phyloP scores from a whole-genome alignment of 2,113 vertebrate species.

The Morphnarchus princeps region DNA sequence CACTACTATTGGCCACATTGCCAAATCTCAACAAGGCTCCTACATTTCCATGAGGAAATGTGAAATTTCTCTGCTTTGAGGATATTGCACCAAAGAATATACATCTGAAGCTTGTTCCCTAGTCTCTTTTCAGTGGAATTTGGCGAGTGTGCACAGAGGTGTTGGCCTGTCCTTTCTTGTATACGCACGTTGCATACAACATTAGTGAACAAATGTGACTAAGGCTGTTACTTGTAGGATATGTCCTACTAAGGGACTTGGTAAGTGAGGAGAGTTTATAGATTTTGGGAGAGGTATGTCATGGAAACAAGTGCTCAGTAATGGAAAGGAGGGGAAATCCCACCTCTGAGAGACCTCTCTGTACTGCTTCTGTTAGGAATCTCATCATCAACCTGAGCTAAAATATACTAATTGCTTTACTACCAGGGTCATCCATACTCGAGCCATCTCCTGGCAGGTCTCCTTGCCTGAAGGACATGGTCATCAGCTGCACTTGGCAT shows the following conservation, averaged over 20 bases:
- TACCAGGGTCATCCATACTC: background rate
- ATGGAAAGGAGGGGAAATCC: background rate
- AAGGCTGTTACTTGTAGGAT: background rate
- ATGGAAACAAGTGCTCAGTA: background rate
- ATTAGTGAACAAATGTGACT: background rate
- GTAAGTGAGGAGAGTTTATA: background rate
- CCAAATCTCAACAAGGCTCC: background rate
- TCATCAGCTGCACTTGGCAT: background rate
- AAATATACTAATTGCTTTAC: background rate
- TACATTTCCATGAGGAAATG: background rate
- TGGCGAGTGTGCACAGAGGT: background rate
- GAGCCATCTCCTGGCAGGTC: background rate
- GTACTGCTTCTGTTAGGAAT: background rate
- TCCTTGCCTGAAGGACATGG: background rate
- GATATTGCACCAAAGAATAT: background rate
- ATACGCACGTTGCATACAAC: background rate
- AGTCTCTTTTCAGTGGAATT: background rate
- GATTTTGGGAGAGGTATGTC: background rate
- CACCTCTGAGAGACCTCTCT: background rate
- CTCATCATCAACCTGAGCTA: background rate
- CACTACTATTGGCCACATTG: background rate
- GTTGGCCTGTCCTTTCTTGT: background rate
- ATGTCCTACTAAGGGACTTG: background rate
- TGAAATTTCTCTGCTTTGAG: background rate
- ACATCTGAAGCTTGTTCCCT: background rate